Evolutionary conservation across 2,888 invertebrate species (phyloP).

Genomic region (Macropis europaea): DNA sequence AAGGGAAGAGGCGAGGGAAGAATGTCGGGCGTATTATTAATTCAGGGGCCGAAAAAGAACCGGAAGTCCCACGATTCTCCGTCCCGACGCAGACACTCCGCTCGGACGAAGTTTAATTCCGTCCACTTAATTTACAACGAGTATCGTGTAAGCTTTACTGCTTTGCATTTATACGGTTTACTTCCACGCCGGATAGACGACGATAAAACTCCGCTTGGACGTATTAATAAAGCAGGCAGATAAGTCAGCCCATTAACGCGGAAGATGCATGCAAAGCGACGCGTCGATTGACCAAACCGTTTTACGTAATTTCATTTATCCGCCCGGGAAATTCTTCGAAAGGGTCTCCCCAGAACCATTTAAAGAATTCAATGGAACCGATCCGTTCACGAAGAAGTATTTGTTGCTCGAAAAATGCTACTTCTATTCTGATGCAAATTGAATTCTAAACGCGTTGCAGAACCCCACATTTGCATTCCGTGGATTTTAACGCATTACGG

Average conservation of each 20-base stretch:
- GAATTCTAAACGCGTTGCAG: too few relatives aligned
- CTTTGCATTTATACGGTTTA: conserved; percentile 33
- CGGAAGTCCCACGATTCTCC: conserved; percentile 46
- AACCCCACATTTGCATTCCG: too few relatives aligned
- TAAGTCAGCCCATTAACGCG: conserved; percentile 36
- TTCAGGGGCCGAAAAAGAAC: conserved; percentile 28
- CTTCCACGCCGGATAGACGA: neutral
- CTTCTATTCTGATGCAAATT: too few relatives aligned
- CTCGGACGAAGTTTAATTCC: conserved; percentile 36
- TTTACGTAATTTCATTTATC: conserved; percentile 37
- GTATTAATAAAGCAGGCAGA: conserved; percentile 36
- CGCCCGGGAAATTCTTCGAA: conserved; percentile 6
- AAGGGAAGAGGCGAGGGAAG: neutral
- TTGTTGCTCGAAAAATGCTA: neutral
- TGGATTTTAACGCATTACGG: too few relatives aligned
- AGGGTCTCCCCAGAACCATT: conserved; percentile 13
- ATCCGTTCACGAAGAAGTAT: neutral
- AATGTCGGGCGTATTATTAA: conserved; percentile 19
- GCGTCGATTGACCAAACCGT: conserved; percentile 27
- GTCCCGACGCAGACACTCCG: neutral
- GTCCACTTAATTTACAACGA: conserved; percentile 25
- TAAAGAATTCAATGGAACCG: conserved; percentile 11
- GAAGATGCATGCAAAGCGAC: conserved; percentile 32
- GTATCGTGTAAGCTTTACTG: conserved; percentile 16
- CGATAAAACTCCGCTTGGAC: conserved; percentile 20